phyloP scores from a whole-genome alignment of 2,888 invertebrate genomes.

The Drosophila kuntzei region DNA sequence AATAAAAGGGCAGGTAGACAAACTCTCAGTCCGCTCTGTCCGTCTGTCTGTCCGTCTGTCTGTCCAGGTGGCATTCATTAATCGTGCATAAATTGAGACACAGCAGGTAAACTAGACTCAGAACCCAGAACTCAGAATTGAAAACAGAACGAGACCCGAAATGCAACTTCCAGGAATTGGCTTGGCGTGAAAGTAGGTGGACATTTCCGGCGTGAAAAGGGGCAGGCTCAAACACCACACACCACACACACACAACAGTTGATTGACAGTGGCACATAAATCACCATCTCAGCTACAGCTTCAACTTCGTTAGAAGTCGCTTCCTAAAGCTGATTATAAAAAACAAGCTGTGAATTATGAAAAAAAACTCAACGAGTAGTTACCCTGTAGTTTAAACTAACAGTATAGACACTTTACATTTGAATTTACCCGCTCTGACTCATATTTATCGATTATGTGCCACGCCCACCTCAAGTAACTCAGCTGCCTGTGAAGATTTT shows the following conservation, averaged over 20 bases:
- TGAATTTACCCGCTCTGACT: background rate
- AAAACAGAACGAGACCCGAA: constrained; percentile 27
- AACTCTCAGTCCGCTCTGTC: background rate
- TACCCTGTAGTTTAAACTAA: constrained; percentile 2
- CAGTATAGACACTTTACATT: background rate
- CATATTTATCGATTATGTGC: background rate
- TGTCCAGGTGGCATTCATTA: constrained; percentile 77
- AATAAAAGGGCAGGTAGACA: constrained; percentile 31
- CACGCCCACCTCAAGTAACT: background rate
- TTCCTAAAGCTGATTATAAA: constrained; percentile 70
- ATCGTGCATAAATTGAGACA: constrained; percentile 77
- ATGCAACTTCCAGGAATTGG: constrained; percentile 49
- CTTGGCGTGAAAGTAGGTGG: constrained; percentile 79
- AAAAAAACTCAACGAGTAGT: background rate
- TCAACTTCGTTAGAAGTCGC: constrained; percentile 67
- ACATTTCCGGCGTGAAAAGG: constrained; percentile 71
- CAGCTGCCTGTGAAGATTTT: background rate
- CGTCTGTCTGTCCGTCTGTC: constrained; percentile 1
- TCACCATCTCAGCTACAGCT: constrained; percentile 51
- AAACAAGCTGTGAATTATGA: background rate
- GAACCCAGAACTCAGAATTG: background rate
- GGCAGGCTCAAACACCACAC: constrained; percentile 34
- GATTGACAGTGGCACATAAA: constrained; percentile 63
- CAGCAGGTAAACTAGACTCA: constrained; percentile 47
- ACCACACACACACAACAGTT: constrained; percentile 37